These are phyloP conservation scores for Babylonia areolata DNA, from an alignment of 1,140 invertebrate genomes.

Conservation along the genomic window DNA sequence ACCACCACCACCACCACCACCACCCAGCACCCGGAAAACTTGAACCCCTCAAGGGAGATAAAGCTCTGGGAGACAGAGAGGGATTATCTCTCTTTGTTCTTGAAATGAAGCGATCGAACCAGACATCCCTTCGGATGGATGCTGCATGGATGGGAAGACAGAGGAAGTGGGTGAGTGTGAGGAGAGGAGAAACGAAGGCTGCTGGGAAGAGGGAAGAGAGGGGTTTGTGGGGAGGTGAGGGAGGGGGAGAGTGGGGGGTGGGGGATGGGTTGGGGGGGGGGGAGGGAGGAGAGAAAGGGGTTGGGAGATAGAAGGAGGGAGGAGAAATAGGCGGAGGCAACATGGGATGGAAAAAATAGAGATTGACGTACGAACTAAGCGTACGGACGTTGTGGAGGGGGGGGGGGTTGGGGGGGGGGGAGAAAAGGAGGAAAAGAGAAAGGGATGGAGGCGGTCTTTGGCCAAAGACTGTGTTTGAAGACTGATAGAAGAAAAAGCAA, in stretches of 20 bases:
- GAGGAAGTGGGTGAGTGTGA: background rate
- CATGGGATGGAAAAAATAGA: too few species aligned
- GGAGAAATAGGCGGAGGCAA: background rate
- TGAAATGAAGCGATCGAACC: conserved; percentile 19
- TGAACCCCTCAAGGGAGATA: conserved; percentile 13
- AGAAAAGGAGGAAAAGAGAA: too few species aligned
- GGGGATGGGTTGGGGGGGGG: background rate
- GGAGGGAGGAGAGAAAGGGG: background rate
- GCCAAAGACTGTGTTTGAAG: too few species aligned
- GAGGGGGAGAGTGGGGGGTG: background rate
- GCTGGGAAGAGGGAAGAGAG: background rate
- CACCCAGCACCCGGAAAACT: background rate
- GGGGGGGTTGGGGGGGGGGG: too few species aligned
- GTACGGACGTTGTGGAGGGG: too few species aligned
- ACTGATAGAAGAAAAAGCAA: too few species aligned
- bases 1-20: too few species aligned
- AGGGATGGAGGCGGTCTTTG: too few species aligned
- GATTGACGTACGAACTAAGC: too few species aligned
- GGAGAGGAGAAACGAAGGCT: background rate
- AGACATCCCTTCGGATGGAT: background rate
- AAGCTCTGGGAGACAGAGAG: conserved; percentile 16
- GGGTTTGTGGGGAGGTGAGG: background rate
- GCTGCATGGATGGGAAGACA: background rate
- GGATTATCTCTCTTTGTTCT: conserved; percentile 34
- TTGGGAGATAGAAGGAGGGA: too few species aligned